Conservation (phyloP, 2,797 vertebrate genomes). For the Pogonophryne albipinna region DNA sequence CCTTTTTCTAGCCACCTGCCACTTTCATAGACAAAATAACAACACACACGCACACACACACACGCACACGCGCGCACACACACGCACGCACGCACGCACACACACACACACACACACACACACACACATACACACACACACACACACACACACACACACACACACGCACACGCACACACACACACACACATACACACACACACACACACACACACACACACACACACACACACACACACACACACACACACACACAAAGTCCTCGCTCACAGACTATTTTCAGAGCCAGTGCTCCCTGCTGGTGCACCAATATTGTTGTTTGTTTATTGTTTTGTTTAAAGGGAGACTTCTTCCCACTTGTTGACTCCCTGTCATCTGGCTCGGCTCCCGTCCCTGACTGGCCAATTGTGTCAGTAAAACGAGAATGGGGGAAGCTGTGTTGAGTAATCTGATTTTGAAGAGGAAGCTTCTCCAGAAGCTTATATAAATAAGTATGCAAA, state of each 20-base stretch:
- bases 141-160: slow-evolving; percentile 1
- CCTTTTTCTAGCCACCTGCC: slow-evolving; percentile 27
- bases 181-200: not conserved
- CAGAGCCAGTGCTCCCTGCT: slow-evolving; percentile 49
- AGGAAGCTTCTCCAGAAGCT: not conserved
- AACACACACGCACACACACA: slow-evolving; percentile 32
- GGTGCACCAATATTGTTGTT: slow-evolving; percentile 63
- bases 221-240: not conserved
- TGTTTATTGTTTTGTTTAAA: slow-evolving; percentile 71
- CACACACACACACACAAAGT: not conserved
- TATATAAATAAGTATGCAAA: not conserved
- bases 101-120: not conserved
- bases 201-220: not conserved
- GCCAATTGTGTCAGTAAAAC: not conserved
- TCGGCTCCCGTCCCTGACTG: slow-evolving; percentile 31
- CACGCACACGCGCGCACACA: slow-evolving; percentile 1
- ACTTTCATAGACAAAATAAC: slow-evolving; percentile 4
- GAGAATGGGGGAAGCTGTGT: not conserved
- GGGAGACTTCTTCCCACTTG: slow-evolving; percentile 8
- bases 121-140: not conserved
- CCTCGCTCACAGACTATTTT: slow-evolving; percentile 27
- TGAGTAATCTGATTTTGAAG: not conserved
- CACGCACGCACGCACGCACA: not conserved
- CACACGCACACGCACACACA: not conserved
- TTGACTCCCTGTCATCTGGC: slow-evolving; percentile 51